Evolutionary conservation across 2,797 vertebrate genomes (phyloP).

Genomic region (Chloroceryle amazona): DNA sequence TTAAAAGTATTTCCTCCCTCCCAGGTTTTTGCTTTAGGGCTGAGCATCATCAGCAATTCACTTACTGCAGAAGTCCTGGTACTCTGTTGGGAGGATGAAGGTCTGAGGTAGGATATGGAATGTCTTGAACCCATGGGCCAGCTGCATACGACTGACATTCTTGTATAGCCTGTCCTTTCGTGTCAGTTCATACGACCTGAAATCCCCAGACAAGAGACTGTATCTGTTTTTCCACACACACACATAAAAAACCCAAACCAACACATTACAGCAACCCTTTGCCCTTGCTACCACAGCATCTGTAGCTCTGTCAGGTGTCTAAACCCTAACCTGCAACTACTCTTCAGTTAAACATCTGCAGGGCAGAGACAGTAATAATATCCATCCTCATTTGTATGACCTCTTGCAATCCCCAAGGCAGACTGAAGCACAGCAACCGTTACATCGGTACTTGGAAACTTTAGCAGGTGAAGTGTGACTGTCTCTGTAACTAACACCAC

Average conservation of each 20-base stretch:
- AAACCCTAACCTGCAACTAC: not conserved
- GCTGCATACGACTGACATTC: conserved; percentile 97
- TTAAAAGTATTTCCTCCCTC: not conserved
- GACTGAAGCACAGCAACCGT: not conserved
- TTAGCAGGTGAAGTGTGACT: not conserved
- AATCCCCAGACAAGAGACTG: conserved; percentile 55
- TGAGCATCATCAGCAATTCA: not conserved
- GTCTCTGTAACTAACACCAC: not conserved
- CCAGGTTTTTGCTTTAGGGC: not conserved
- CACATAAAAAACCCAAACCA: not conserved
- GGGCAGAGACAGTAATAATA: not conserved
- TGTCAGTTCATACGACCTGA: conserved; percentile 95
- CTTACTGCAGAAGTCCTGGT: conserved; percentile 96
- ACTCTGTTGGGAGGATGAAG: conserved; percentile 92
- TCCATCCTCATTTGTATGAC: not conserved
- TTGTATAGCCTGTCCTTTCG: conserved; percentile 96
- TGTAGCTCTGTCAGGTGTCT: not conserved
- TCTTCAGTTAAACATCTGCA: not conserved
- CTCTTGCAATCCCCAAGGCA: not conserved
- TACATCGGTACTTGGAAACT: not conserved
- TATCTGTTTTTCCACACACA: not conserved
- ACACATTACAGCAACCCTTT: not conserved
- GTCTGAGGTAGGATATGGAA: conserved; percentile 96
- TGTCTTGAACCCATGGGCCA: conserved; percentile 91
- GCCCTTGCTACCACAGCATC: not conserved